phyloP scores from a whole-genome alignment of 2,888 invertebrate genomes.

The Erannis defoliaria region DNA sequence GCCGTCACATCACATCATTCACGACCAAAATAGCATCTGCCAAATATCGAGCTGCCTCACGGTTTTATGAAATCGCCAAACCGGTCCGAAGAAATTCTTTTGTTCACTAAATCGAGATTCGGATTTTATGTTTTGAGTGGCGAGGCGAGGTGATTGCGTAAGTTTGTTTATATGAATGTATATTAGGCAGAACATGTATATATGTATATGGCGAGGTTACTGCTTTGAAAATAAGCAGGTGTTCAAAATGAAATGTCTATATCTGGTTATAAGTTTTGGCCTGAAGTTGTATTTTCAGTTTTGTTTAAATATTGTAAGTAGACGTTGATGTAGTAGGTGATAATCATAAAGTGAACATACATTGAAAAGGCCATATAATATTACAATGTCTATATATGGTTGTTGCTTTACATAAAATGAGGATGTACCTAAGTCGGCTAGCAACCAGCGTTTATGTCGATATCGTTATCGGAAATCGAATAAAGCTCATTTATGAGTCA shows the following conservation, averaged over 20 bases:
- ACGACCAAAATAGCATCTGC: slow-evolving; percentile 61
- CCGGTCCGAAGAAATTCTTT: slow-evolving; percentile 59
- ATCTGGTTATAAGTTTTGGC: neutral
- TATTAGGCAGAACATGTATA: slow-evolving; percentile 37
- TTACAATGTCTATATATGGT: neutral
- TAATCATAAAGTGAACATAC: neutral
- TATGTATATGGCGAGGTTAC: slow-evolving; percentile 13
- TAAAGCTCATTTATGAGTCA: slow-evolving; percentile 62
- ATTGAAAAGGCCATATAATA: neutral
- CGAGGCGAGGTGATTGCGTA: slow-evolving; percentile 49
- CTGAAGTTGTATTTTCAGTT: neutral
- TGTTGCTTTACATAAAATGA: neutral
- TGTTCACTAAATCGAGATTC: slow-evolving; percentile 51
- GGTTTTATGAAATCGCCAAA: slow-evolving; percentile 58
- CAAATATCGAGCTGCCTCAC: slow-evolving; percentile 48
- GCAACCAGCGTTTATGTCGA: slow-evolving; percentile 38
- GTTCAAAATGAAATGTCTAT: slow-evolving; percentile 2
- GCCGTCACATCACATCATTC: slow-evolving; percentile 47
- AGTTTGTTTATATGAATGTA: slow-evolving; percentile 54
- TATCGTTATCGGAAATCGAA: slow-evolving; percentile 49
- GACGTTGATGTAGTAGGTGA: neutral
- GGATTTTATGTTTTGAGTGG: slow-evolving; percentile 41
- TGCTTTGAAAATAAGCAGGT: slow-evolving; percentile 35
- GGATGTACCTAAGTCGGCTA: slow-evolving; percentile 19
- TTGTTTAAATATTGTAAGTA: neutral